Percentiles rank a stretch among this genome's conserved stretches.
Evolutionary conservation across 2,113 vertebrate genomes (phyloP).

Genomic region (Himantopus leucocephalus): DNA sequence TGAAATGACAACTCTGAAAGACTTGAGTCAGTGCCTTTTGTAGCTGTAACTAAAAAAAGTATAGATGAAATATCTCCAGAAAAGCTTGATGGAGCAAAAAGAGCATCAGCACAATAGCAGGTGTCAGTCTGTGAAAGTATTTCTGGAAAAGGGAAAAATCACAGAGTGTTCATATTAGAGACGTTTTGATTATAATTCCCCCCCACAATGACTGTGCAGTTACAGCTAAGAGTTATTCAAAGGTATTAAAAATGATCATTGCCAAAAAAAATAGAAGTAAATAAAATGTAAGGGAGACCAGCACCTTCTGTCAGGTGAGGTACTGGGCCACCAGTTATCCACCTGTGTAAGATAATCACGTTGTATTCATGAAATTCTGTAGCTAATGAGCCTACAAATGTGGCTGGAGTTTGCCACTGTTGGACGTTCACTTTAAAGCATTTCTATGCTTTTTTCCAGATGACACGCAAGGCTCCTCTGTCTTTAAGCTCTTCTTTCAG

Average conservation of each 20-base stretch:
- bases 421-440: not conserved
- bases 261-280: not conserved
- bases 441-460: not conserved
- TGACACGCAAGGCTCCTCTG: not conserved
- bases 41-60: not conserved
- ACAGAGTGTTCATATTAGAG: not conserved
- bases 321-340: too few relatives aligned
- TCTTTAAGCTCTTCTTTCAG: not conserved
- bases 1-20: constrained; percentile 2
- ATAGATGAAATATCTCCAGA: not conserved
- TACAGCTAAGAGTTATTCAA: not conserved
- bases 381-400: rapidly evolving
- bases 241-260: not conserved
- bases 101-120: constrained; percentile 33
- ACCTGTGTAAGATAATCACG: rapidly evolving
- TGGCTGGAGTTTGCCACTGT: too few relatives aligned
- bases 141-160: constrained; percentile 12
- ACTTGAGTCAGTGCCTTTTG: constrained; percentile 47
- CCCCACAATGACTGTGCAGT: constrained; percentile 38
- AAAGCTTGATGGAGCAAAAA: not conserved
- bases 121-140: constrained; percentile 36
- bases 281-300: not conserved
- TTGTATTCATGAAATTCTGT: rapidly evolving
- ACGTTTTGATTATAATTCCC: not conserved
- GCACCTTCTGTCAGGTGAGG: not conserved